Conservation (phyloP, 2,113 vertebrate genomes). For the Climacteris rufus region DNA sequence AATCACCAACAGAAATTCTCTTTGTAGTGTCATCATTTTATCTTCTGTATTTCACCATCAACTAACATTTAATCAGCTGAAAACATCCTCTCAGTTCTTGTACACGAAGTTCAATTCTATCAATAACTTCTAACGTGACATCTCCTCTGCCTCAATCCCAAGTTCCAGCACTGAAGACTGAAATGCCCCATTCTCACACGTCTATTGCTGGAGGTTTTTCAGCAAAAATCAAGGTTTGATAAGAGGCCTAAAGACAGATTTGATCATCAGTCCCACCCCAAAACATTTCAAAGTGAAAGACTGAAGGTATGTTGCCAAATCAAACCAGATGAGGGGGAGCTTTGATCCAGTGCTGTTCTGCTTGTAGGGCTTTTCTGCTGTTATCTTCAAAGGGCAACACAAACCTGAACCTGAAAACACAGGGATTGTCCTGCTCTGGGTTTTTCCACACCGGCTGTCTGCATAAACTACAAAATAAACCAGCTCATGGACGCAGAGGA, state of each 20-base stretch:
- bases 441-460: not conserved
- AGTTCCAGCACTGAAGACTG: not conserved
- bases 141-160: not conserved
- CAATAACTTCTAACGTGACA: not conserved
- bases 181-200: not conserved
- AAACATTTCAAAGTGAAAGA: not conserved
- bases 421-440: not conserved
- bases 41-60: not conserved
- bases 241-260: slow-evolving; percentile 17
- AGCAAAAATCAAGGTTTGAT: not conserved
- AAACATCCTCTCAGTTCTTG: not conserved
- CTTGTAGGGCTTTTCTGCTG: not conserved
- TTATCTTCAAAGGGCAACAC: not conserved
- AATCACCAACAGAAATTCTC: not conserved
- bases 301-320: not conserved
- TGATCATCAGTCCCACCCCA: not conserved
- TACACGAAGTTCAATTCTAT: not conserved
- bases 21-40: not conserved
- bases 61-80: not conserved
- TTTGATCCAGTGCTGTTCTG: not conserved
- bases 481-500: not conserved
- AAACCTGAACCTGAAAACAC: not conserved
- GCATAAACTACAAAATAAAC: not conserved
- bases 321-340: not conserved
- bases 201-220: not conserved